These are phyloP conservation scores for Eupeodes luniger DNA, from an alignment of 2,888 invertebrate genomes.

Conservation along the genomic window DNA sequence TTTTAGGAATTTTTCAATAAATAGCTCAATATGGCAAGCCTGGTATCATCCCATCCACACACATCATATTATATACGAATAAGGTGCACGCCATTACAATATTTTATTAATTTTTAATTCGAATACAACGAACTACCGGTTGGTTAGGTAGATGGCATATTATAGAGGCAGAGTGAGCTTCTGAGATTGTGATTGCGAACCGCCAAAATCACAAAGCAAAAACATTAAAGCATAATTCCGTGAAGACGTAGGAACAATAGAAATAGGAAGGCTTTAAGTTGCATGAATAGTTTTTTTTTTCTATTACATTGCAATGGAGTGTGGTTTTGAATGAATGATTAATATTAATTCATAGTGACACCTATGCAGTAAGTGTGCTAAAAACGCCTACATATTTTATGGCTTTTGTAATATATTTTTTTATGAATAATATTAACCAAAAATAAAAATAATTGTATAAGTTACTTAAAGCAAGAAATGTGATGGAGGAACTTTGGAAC, in stretches of 20 bases:
- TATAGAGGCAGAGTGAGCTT: neutral
- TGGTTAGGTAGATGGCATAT: neutral
- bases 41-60: constrained; percentile 26
- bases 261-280: constrained; percentile 36
- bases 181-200: constrained; percentile 16
- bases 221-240: constrained; percentile 21
- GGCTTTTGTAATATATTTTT: neutral
- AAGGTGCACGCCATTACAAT: constrained; percentile 54
- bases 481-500: neutral
- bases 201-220: constrained; percentile 56
- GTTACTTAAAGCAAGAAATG: neutral
- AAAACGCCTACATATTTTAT: constrained; percentile 44
- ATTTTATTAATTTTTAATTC: constrained; percentile 66
- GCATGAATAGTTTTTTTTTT: neutral
- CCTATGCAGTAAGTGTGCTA: constrained; percentile 46
- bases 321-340: constrained; percentile 69
- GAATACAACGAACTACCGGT: constrained; percentile 51
- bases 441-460: neutral
- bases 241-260: constrained; percentile 22
- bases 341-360: constrained; percentile 67
- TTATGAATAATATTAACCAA: constrained; percentile 3
- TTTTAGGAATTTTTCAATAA: too few species aligned
- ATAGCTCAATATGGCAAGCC: too few species aligned
- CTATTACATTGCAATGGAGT: constrained; percentile 22
- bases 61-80: neutral